Evolutionary conservation across 2,888 invertebrate genomes (phyloP).

Genomic region (Epicampocera succincta): DNA sequence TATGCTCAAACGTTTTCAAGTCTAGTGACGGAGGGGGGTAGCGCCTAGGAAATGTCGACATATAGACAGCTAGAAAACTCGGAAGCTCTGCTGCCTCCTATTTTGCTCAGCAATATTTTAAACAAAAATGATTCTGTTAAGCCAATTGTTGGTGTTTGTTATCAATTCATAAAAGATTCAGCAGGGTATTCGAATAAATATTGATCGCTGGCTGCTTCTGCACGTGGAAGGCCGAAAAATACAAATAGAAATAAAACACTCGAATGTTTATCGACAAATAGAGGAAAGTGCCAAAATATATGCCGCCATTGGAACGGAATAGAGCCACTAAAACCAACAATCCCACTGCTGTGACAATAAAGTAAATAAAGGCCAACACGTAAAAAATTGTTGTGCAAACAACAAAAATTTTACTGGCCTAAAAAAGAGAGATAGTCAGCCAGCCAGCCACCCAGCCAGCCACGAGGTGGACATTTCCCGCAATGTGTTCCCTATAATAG

Average conservation of each 20-base stretch:
- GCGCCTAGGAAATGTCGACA: no score
- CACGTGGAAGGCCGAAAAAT: background rate
- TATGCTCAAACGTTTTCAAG: no score
- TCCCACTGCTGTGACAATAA: constrained; percentile 15
- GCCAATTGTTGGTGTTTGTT: background rate
- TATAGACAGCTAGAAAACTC: no score
- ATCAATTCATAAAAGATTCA: background rate
- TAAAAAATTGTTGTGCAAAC: constrained; percentile 6
- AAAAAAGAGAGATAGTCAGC: background rate
- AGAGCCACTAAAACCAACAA: constrained; percentile 22
- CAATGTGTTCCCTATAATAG: constrained; percentile 25
- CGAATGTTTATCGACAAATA: constrained; percentile 33
- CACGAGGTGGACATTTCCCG: constrained; percentile 2
- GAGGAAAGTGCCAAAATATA: constrained; percentile 20
- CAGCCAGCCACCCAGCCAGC: background rate
- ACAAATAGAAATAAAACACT: constrained; percentile 12
- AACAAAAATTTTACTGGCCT: constrained; percentile 14
- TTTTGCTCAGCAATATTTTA: no score
- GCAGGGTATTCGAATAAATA: background rate
- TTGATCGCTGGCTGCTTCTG: background rate
- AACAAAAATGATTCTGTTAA: no score
- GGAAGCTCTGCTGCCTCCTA: no score
- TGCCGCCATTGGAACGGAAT: constrained; percentile 8
- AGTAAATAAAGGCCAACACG: constrained; percentile 15
- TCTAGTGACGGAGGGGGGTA: no score